These are phyloP conservation scores for Xenopus borealis DNA, from an alignment of 2,113 vertebrate species.

Conservation along the genomic window DNA sequence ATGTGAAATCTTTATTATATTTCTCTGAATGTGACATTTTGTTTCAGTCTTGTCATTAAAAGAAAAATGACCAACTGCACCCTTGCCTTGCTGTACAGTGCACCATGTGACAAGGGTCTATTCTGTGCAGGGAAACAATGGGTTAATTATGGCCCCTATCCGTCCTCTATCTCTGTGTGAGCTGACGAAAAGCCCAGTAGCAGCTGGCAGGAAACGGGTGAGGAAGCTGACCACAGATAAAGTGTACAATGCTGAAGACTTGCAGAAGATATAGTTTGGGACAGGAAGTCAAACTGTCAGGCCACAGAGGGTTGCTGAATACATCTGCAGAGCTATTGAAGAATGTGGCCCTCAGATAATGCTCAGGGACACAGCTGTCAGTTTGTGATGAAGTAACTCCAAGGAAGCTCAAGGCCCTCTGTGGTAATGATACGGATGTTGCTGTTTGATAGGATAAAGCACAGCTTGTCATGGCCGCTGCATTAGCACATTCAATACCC, in stretches of 20 bases:
- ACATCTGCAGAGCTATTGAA: constrained; percentile 57
- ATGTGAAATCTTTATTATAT: too few relatives aligned
- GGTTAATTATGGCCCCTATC: constrained; percentile 53
- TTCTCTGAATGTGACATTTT: too few relatives aligned
- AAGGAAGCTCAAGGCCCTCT: constrained; percentile 58
- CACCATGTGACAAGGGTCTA: constrained; percentile 11
- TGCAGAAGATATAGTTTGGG: constrained; percentile 64
- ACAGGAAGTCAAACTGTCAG: constrained; percentile 73
- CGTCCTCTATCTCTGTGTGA: constrained; percentile 43
- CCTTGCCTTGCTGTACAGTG: background rate
- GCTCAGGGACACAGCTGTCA: constrained; percentile 69
- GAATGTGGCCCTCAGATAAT: constrained; percentile 64
- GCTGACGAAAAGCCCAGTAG: constrained; percentile 72
- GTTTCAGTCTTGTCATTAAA: too few relatives aligned
- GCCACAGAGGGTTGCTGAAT: constrained; percentile 56
- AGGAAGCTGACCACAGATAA: constrained; percentile 78
- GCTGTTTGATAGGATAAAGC: constrained; percentile 61
- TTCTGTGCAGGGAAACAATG: constrained; percentile 41
- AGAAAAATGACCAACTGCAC: background rate
- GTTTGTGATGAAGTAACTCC: constrained; percentile 61
- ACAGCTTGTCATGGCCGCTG: constrained; percentile 58
- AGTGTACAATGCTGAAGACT: constrained; percentile 69
- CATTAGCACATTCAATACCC: constrained; percentile 36
- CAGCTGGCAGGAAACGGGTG: constrained; percentile 84
- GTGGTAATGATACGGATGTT: constrained; percentile 68